phyloP scores from a whole-genome alignment of 2,113 vertebrate species.

The Clarias macrocephalus region DNA sequence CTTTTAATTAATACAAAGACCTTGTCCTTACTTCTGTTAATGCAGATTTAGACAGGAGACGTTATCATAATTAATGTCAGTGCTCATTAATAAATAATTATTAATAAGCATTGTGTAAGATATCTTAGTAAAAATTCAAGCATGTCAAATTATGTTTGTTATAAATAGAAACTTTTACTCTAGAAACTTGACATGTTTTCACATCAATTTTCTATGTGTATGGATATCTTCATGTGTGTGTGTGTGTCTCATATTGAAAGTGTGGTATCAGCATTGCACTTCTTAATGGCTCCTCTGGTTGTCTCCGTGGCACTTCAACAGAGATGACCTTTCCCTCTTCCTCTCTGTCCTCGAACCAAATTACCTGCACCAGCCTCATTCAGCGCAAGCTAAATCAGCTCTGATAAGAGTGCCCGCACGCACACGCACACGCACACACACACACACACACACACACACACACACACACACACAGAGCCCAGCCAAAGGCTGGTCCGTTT shows the following conservation, averaged over 20 bases:
- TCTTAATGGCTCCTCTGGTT: conserved; percentile 38
- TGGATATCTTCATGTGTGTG: not conserved
- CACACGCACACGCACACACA: conserved; percentile 12
- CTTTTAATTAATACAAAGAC: not conserved
- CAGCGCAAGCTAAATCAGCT: conserved; percentile 48
- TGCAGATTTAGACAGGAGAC: too few relatives aligned
- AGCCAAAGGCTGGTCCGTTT: conserved; percentile 13
- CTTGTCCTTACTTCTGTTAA: not conserved
- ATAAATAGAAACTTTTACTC: not conserved
- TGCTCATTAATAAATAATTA: not conserved
- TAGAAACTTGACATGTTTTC: not conserved
- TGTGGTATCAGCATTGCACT: conserved; percentile 52
- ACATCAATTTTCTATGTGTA: conserved; percentile 17
- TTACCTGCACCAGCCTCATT: conserved; percentile 48
- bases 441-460: conserved; percentile 16
- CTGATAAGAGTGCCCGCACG: conserved; percentile 45
- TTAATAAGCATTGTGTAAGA: too few relatives aligned
- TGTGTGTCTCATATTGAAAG: conserved; percentile 42
- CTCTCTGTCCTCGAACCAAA: conserved; percentile 50
- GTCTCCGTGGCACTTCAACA: conserved; percentile 35
- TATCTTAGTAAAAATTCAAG: not conserved
- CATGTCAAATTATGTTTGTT: not conserved
- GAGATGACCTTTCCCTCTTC: conserved; percentile 31
- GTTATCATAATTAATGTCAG: not conserved
- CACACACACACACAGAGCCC: conserved; percentile 5